phyloP scores from a whole-genome alignment of 2,113 vertebrate species.

The Mormoops blainvillei region DNA sequence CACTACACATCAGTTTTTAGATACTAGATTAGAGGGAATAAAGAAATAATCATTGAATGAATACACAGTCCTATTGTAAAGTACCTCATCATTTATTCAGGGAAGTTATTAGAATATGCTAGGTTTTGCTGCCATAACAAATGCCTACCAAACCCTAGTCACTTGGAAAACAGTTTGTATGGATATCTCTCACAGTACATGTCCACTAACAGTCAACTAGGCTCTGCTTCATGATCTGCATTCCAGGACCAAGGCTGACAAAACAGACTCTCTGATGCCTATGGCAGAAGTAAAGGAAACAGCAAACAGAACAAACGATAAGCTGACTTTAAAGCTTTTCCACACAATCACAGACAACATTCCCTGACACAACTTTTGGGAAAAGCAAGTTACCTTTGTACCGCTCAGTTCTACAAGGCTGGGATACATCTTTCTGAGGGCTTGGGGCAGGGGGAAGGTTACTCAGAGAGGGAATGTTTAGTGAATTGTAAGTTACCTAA shows the following conservation, averaged over 20 bases:
- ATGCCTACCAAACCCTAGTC: background rate
- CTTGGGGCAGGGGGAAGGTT: accelerated
- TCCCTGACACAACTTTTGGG: background rate
- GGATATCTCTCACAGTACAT: background rate
- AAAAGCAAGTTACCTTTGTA: background rate
- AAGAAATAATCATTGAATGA: background rate
- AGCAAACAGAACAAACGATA: background rate
- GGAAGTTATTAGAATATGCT: background rate
- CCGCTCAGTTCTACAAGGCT: background rate
- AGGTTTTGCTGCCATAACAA: background rate
- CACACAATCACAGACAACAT: background rate
- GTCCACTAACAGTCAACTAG: background rate
- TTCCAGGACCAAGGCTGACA: background rate
- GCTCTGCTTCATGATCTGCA: background rate
- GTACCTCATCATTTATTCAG: background rate
- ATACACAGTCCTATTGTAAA: background rate
- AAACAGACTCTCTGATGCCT: background rate
- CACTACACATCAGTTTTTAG: background rate
- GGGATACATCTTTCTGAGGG: background rate
- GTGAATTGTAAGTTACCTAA: background rate
- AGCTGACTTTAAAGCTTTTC: background rate
- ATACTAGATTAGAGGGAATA: background rate
- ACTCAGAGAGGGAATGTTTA: background rate
- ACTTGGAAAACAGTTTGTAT: background rate
- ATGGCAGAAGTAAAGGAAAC: background rate